A percentile compares a stretch with the other conserved stretches of the same genome.
phyloP scores from a whole-genome alignment of 2,888 invertebrate genomes.

The Synergus laeviventris region DNA sequence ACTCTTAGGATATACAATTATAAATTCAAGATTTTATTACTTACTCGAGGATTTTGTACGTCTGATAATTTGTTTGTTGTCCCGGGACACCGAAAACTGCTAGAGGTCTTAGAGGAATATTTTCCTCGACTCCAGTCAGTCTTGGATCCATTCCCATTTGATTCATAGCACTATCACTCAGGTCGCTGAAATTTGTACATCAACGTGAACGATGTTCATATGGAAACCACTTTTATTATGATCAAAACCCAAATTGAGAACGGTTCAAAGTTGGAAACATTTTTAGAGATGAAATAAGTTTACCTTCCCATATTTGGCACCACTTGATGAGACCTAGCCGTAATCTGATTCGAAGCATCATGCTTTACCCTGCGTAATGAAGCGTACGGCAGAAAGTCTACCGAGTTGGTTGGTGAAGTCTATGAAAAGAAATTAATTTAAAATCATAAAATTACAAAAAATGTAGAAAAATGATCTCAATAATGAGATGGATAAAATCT shows the following conservation, averaged over 20 bases:
- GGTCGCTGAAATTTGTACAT: conserved; percentile 59
- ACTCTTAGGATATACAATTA: conserved; percentile 49
- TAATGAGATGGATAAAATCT: conserved; percentile 1
- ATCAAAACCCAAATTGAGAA: too few species aligned
- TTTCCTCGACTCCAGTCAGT: conserved; percentile 79
- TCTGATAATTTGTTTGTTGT: conserved; percentile 74
- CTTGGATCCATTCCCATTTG: conserved; percentile 68
- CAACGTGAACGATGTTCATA: not conserved
- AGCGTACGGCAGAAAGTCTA: conserved; percentile 80
- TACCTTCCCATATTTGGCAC: conserved; percentile 76
- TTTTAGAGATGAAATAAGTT: conserved; percentile 35
- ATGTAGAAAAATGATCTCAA: not conserved
- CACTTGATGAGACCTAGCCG: conserved; percentile 75
- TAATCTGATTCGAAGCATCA: conserved; percentile 79
- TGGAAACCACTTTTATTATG: not conserved
- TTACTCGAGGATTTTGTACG: conserved; percentile 86
- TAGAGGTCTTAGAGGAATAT: conserved; percentile 87
- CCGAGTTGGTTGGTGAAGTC: conserved; percentile 77
- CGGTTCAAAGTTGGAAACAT: too few species aligned
- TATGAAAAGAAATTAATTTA: conserved; percentile 51
- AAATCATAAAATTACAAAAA: not conserved
- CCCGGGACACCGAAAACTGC: conserved; percentile 78
- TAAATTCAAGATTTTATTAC: conserved; percentile 69
- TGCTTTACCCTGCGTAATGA: conserved; percentile 77
- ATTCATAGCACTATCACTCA: conserved; percentile 71